A percentile compares a stretch with the other conserved stretches of the same genome.
phyloP scores from a whole-genome alignment of 2,113 vertebrate species.

The Pelecanoides urinatrix region DNA sequence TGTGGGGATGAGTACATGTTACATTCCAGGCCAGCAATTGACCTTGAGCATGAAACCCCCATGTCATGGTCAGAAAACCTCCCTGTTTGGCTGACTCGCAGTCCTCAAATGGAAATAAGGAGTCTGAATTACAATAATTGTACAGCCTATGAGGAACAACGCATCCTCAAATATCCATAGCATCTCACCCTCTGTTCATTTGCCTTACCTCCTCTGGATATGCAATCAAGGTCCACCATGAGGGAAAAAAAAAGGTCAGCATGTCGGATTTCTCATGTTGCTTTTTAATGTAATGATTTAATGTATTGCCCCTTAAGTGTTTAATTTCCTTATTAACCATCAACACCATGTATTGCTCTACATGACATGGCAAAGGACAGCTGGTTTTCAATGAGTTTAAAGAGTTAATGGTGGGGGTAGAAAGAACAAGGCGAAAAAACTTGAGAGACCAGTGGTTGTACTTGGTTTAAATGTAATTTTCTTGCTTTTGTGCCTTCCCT shows the following conservation, averaged over 20 bases:
- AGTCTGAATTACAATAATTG: neutral
- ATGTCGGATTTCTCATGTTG: neutral
- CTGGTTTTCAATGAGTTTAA: neutral
- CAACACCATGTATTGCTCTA: neutral
- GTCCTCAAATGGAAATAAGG: neutral
- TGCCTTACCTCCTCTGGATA: neutral
- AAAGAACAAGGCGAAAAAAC: neutral
- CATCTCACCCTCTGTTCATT: neutral
- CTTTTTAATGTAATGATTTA: neutral
- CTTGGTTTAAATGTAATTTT: neutral
- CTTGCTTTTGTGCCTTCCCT: neutral
- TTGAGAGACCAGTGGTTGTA: neutral
- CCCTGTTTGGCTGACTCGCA: neutral
- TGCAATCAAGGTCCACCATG: too few relatives aligned
- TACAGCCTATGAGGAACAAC: neutral
- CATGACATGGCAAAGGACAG: neutral
- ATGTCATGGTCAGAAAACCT: neutral
- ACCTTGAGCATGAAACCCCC: neutral
- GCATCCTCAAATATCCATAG: neutral
- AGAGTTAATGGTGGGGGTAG: neutral
- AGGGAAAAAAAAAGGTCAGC: neutral
- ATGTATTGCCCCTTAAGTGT: neutral
- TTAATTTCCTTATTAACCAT: neutral
- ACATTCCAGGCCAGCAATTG: neutral
- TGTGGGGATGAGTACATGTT: rapidly evolving